Percentiles rank a stretch among this genome's conserved stretches.
phyloP scores from a whole-genome alignment of 2,888 invertebrate species.

The Magallana nippona region DNA sequence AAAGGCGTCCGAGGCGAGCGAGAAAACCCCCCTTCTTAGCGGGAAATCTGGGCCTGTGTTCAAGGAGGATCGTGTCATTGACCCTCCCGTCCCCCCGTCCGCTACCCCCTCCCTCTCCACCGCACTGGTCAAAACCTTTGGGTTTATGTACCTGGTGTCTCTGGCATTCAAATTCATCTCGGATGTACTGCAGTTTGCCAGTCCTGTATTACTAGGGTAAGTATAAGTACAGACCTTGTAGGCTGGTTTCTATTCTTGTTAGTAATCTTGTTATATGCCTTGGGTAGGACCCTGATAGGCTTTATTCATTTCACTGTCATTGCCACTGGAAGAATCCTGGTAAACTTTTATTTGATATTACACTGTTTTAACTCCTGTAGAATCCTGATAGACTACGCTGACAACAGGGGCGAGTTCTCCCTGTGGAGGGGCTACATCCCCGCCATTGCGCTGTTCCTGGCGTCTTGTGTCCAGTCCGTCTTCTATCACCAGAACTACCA shows the following conservation, averaged over 20 bases:
- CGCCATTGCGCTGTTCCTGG: conserved; percentile 87
- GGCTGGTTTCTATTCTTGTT: too few relatives aligned
- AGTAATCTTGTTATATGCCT: too few relatives aligned
- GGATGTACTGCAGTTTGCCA: conserved; percentile 68
- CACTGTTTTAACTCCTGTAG: conserved; percentile 52
- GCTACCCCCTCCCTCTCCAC: conserved; percentile 64
- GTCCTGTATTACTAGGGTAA: conserved; percentile 65
- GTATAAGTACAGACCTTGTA: too few relatives aligned
- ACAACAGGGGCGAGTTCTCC: conserved; percentile 55
- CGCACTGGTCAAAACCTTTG: conserved; percentile 60
- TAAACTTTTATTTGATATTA: too few relatives aligned
- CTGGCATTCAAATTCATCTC: conserved; percentile 65
- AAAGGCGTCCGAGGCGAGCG: background rate
- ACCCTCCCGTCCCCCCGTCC: conserved; percentile 57
- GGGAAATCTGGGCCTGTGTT: background rate
- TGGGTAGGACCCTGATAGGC: too few relatives aligned
- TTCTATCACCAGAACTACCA: conserved; percentile 94
- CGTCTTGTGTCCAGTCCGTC: conserved; percentile 90
- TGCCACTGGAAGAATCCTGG: background rate
- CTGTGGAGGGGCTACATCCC: conserved; percentile 94
- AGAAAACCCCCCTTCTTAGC: conserved; percentile 44
- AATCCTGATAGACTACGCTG: conserved; percentile 72
- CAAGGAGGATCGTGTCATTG: background rate
- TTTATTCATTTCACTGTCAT: too few relatives aligned
- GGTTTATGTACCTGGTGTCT: conserved; percentile 62